Base-by-base conservation (phyloP, 2,888 invertebrate species). In the Plebejus anna region DNA sequence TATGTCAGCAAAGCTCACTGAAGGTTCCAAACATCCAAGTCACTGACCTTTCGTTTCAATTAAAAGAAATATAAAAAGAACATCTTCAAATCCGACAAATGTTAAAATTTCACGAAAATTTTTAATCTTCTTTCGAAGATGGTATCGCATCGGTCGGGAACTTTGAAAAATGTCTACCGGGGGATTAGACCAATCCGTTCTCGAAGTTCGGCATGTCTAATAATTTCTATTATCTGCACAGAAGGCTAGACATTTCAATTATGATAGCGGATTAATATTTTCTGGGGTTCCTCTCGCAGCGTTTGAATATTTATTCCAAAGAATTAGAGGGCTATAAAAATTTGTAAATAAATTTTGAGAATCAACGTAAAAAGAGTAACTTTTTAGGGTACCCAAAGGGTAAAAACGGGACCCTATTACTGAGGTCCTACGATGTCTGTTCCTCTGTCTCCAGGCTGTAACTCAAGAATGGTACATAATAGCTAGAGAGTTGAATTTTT, bases 161-260 rank as follows among this genome's bases (percentile, higher is more conserved):
- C 83, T 86, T 83, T 86, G 85, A 87, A 88, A 89, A 88, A 87
- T 88, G 85, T 87, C 88, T 87, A 82, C 86, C 81, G 82, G 85
- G 86, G 87, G 88, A 89, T 89, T 90, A 90, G 85, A 86, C 84
- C 88, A 89, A 90, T 90, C 89, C 88, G 85, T 89, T 88, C 85
- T 80, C 82, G 76, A 87, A 87, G 88, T 89, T 90, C 87, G 90
- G 89, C 89, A 90, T 87, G 87, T 89, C 89, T 88, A 88, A 90
- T 88, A 88, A 89, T 85, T 81, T 87, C 86, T 86, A 87, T 90
- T 90, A 89, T 90, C 88, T 88, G 85, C 86, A 84, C 16, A 85
- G 81, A 83, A 82, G 82, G 81, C 66, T 66, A 87, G 88, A 89
- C 87, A 83, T 89, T 89, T 90, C 89, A 89, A 90, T 91, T 90